Evolutionary conservation across 2,113 vertebrate species (phyloP), one percentile per base, ranked within the genome.

Genomic region (Lasiurus cinereus): DNA sequence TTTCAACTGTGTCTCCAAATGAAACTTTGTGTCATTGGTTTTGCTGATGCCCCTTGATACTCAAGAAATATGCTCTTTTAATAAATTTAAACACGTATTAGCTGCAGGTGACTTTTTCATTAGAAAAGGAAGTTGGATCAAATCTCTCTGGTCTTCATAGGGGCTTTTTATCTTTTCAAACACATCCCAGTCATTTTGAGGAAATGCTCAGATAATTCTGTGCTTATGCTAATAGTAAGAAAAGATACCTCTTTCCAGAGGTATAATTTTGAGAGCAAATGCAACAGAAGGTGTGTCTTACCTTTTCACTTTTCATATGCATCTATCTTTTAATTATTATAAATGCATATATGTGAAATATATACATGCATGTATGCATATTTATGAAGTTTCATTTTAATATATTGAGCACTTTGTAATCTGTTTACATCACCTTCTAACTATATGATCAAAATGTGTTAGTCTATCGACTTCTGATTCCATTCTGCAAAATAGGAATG

Each of bases 81-180:
- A 79, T 59, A 92, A 62, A 84, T 69, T 43, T 46, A 80, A 85
- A 74, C 31, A 48, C 2, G 4, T 39, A 87, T 54, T 24, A 14
- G 1, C 10, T 69, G 11, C 0, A 70, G 82, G 77, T 22, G 6
- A 21, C 31, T 43, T 83, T 90, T 82, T 77, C 7, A 76, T 59
- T 94, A 69, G 33, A 66, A 94, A 84, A 31, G 79, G 8, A 64
- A 93, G 70, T 73, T 93, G 88, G 88, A 43, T 85, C 33, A 84
- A 52, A 52, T 39, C 5, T 82, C 54, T 74, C 56, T 56, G 16
- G 12, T 64, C 12, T 0, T 90, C 54, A 19, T 9, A 15, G 19
- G 66, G 22, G 7, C 22, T 74, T 19, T 0, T 18, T 2, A 4
- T 86, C 22, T 50, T 78, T 73, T 1, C 0, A 43, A 80, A 88